These are phyloP conservation scores for Drosophila putrida DNA, from an alignment of 2,888 invertebrate species.

Conservation along the genomic window DNA sequence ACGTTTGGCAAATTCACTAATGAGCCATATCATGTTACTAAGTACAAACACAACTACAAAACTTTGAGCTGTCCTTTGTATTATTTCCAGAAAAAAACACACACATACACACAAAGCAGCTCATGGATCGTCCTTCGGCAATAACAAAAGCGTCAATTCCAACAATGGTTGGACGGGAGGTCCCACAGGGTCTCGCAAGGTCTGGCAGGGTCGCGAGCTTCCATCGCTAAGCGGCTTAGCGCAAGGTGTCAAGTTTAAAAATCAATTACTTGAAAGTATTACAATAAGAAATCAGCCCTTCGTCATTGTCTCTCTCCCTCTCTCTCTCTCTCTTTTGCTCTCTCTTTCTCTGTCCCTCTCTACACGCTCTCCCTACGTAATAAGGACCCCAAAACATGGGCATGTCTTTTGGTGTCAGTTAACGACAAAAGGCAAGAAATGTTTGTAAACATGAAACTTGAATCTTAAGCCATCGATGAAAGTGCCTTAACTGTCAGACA, in stretches of 20 bases:
- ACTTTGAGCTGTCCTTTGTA: conserved; percentile 31
- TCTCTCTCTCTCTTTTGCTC: not conserved
- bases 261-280: conserved; percentile 74
- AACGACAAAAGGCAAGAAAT: conserved; percentile 35
- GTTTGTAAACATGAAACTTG: conserved; percentile 47
- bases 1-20: conserved; percentile 59
- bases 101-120: conserved; percentile 15
- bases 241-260: conserved; percentile 79
- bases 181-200: not conserved
- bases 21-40: conserved; percentile 69
- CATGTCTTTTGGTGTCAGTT: conserved; percentile 22
- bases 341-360: not conserved
- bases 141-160: conserved; percentile 40
- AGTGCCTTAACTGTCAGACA: conserved; percentile 13
- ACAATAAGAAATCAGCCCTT: conserved; percentile 47
- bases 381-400: conserved; percentile 19
- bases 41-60: conserved; percentile 45
- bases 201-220: conserved; percentile 52
- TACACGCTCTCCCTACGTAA: not conserved
- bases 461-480: conserved; percentile 42
- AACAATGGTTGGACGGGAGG: conserved; percentile 29
- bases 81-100: conserved; percentile 17
- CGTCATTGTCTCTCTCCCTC: not conserved
- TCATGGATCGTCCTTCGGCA: conserved; percentile 6
- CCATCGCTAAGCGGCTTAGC: conserved; percentile 69